Percentiles rank a stretch among this genome's conserved stretches.
These are phyloP conservation scores for Tetragonula clypearis DNA, from an alignment of 1,140 invertebrate species.

Conservation along the genomic window DNA sequence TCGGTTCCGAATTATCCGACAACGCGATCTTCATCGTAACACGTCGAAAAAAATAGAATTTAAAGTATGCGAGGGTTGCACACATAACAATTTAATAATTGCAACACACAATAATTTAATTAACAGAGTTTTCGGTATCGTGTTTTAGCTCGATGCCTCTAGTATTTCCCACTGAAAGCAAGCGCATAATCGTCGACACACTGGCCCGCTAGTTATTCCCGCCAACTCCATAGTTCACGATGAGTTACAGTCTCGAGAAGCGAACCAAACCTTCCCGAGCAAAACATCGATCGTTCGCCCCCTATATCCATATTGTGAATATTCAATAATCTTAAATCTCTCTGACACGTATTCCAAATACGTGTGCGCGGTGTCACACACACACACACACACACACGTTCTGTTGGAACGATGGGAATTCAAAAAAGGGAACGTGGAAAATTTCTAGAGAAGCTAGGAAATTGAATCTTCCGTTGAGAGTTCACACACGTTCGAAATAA, in stretches of 20 bases:
- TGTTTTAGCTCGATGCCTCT: not conserved
- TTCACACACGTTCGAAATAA: not conserved
- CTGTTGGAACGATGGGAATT: not conserved
- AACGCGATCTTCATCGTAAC: not conserved
- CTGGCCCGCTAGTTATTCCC: not conserved
- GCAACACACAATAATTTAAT: too few species aligned
- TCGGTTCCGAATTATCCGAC: not conserved
- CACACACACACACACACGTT: too few species aligned
- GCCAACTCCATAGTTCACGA: conserved; percentile 14
- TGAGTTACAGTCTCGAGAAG: not conserved
- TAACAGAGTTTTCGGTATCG: not conserved
- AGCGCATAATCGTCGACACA: not conserved
- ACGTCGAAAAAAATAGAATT: not conserved
- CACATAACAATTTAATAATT: not conserved
- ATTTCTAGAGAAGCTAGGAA: not conserved
- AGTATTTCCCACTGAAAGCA: not conserved
- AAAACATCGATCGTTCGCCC: not conserved
- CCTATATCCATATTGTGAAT: not conserved
- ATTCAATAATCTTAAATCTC: conserved; percentile 15
- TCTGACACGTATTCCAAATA: not conserved
- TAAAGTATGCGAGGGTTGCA: not conserved
- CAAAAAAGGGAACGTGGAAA: not conserved
- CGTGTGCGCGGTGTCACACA: not conserved
- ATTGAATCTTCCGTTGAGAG: not conserved
- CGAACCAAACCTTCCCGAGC: not conserved